Evolutionary conservation across 2,797 vertebrate genomes (phyloP).

Genomic region (Erethizon dorsatum): DNA sequence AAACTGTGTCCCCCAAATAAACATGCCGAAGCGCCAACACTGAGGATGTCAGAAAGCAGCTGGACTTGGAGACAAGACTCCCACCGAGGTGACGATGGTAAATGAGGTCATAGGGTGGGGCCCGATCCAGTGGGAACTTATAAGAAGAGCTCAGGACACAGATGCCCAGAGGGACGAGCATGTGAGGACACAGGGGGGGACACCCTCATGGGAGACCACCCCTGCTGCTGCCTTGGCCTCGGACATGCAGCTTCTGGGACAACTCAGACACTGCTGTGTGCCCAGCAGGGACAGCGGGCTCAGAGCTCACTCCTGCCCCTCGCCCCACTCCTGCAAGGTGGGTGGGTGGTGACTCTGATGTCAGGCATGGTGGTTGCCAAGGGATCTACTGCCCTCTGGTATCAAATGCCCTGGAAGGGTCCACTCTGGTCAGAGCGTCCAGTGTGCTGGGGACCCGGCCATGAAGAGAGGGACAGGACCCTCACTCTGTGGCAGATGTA

Average conservation of each 20-base stretch:
- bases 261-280: too few species aligned
- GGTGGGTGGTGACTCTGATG: not conserved
- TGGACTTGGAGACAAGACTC: not conserved
- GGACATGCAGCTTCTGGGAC: not conserved
- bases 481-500: not conserved
- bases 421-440: not conserved
- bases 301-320: fast-evolving
- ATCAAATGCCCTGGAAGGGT: not conserved
- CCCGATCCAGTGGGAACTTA: not conserved
- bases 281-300: not conserved
- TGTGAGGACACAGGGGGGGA: fast-evolving
- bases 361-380: fast-evolving
- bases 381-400: not conserved
- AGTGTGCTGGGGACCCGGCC: not conserved
- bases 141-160: not conserved
- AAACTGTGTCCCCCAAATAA: not conserved
- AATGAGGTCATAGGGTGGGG: not conserved
- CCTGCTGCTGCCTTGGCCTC: fast-evolving
- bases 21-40: too few species aligned
- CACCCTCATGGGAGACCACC: not conserved
- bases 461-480: not conserved
- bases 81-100: not conserved
- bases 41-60: not conserved
- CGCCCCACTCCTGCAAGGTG: too few species aligned
- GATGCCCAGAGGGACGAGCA: not conserved